Evolutionary conservation across 2,797 vertebrate genomes (phyloP).

Genomic region (Helicolenus hilgendorfi): DNA sequence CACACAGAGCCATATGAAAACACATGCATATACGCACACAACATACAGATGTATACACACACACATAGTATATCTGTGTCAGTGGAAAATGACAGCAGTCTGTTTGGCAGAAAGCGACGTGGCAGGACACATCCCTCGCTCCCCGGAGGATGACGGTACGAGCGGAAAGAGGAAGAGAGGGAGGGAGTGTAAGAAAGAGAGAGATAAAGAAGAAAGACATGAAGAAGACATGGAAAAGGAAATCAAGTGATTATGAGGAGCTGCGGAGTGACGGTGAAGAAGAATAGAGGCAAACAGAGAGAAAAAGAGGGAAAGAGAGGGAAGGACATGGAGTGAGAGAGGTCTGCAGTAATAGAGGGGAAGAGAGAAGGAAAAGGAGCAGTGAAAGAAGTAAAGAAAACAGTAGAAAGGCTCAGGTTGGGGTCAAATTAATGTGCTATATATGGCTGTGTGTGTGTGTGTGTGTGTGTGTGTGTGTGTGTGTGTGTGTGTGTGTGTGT

Average conservation of each 20-base stretch:
- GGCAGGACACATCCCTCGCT: conserved; percentile 50
- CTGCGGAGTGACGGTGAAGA: background rate
- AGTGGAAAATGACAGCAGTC: conserved; percentile 65
- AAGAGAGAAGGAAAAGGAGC: background rate
- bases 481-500: conserved; percentile 8
- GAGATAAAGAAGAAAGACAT: background rate
- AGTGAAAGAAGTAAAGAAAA: conserved; percentile 28
- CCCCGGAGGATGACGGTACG: background rate
- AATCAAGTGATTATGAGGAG: background rate
- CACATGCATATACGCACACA: background rate
- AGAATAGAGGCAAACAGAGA: background rate
- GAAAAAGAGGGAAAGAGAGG: background rate
- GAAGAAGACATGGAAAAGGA: background rate
- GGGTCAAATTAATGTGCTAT: conserved; percentile 46
- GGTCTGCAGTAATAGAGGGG: background rate
- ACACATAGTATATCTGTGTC: conserved; percentile 37
- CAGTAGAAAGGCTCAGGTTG: conserved; percentile 46
- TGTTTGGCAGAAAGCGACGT: conserved; percentile 65
- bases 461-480: conserved; percentile 26
- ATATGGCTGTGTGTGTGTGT: background rate
- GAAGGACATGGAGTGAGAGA: background rate
- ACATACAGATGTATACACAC: background rate
- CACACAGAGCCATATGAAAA: conserved; percentile 10
- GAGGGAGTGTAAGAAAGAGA: background rate
- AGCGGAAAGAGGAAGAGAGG: background rate